Evolutionary conservation across 2,888 invertebrate genomes (phyloP), one percentile per base, ranked within the genome.

Genomic region (Trichopoda pennipes): DNA sequence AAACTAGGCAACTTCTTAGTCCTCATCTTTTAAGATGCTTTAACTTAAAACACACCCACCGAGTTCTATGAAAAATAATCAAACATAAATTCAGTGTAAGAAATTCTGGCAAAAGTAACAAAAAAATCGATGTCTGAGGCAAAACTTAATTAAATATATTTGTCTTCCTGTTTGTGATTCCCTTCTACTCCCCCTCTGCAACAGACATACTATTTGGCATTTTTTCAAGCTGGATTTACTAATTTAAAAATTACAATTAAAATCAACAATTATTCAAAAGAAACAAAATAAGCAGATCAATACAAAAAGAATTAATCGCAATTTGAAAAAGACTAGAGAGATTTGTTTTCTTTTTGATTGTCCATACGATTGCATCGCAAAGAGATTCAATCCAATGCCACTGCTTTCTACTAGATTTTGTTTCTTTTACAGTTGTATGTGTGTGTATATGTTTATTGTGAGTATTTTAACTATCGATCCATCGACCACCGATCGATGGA

Each of bases 41-140:
- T 42, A 51, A 19, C 44, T 38, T 44, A 49, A 75, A 78, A 78
- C 82, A 82, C 82, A 49, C 82, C 82, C 75, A 82, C 75, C 49
- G 75, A 68, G 77, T 75, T 69, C 75, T 82, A 68, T 79, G 79
- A 79, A 79, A 82, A 79, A 76, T 82, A 76, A 76, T 72, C 82
- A 66, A 53, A 49, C 32, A 82, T 82, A 82, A 82, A 79, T 79
- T 79, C 23, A 56, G 60, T 55, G 14, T 47, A 17, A 35, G 58
- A 66, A 70, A 56, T 64, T 61, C 47, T 61, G 28, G 60, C 35
- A 51, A 60, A 68, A 70, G 64, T 66, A 56, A 56, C 47, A 69
- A 38, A 68, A 16, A 74, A 44, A 60, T 72, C 56, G 56, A 76
- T 75, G 79, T 76, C 77, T 72, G 60, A 58, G 75, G 79, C 82